Base-by-base conservation (phyloP, 2,113 vertebrate species). In the Vidua chalybeata region DNA sequence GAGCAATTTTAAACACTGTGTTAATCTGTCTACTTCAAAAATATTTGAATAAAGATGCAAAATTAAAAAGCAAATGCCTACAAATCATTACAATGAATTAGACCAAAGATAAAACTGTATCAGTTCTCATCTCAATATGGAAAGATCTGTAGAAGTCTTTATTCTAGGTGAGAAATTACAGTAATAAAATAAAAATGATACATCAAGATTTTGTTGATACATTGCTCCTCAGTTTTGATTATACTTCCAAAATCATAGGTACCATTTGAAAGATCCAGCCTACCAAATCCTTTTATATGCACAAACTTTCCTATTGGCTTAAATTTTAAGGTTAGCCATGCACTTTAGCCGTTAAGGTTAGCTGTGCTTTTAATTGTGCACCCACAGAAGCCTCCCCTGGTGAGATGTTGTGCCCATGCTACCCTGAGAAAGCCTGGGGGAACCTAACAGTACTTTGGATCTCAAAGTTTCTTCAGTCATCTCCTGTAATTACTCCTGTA, bases 1-100 rank as follows among this genome's bases (percentile, higher is more conserved):
- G 81, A 69, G 33, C 7, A 64, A 74, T 84, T 92, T 90, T 39
- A 94, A 93, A 87, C 75, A 75, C 54, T 84, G 13, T 15, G 7
- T 80, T 76, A 81, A 46, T 59, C 37, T 61, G 33, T 10, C 59
- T 78, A 23, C 51, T 82, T 82, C 35, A 89, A 39, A 95, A 72
- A 75, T 31, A 87, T 68, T 84, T 78, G n/a, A 97, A 94, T 68
- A 90, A 77, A 85, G 46, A 89, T n/a, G 37, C 61, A 87, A 88
- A 93, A 91, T 89, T 63, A 52, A 56, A 52, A 75, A 56, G 4
- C 28, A 75, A 68, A 9, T 4, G 13, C 41, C 11, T 45, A 63
- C 11, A 74, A 85, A 75, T 82, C 48, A 87, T 41, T 80, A 59
- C 39, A 90, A 68, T 43, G 4, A 87, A 58, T 90, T 79, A 78